Evolutionary conservation across 2,113 vertebrate species (phyloP), one percentile per base, ranked within the genome.

Genomic region (Coracopsis vasa): DNA sequence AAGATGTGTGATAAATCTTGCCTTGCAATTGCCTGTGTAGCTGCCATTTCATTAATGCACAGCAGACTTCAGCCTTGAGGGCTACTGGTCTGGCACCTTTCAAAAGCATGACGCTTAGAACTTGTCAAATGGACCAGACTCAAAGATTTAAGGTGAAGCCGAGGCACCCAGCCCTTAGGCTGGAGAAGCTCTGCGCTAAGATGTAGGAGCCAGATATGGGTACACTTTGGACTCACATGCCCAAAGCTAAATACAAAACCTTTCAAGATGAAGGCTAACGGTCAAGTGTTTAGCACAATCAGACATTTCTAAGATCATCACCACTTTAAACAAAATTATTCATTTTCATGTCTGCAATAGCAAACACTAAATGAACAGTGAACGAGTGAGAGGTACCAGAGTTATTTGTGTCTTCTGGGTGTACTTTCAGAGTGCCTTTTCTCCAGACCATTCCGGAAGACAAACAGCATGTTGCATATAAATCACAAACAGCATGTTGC

Each of bases 21-120:
- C 41, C 35, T 4, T 70, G 29, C 15, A 82, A 7, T 27, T 47
- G 42, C 37, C 41, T 1, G 0, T 7, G 9, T 35, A n/a, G 28
- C 13, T 69, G 53, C 18, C 19, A 42, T 54, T 80, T 50, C 25
- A 12, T 65, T 41, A 77, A 41, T 19, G 24, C 4, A 47, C 1
- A 27, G 33, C 48, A 81, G 33, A 56, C 15, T 65, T 73, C 54
- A 73, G 41, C 60, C 69, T 70, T 25, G 29, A 72, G n/a, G 33
- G 20, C 41, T 21, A 12, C 29, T 47, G 48, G 39, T 17, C 27
- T 35, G 69, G 15, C 48, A 77, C 19, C 39, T 73, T 78, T 87
- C 54, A 73, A 86, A 78, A 78, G 48, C 28, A 81, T 24, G 65
- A 9, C 0, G 1, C 79, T 85, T 69, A 51, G 33, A 50, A 69